Conservation (phyloP, 2,888 invertebrate species). For the Brachyopa scutellaris region DNA sequence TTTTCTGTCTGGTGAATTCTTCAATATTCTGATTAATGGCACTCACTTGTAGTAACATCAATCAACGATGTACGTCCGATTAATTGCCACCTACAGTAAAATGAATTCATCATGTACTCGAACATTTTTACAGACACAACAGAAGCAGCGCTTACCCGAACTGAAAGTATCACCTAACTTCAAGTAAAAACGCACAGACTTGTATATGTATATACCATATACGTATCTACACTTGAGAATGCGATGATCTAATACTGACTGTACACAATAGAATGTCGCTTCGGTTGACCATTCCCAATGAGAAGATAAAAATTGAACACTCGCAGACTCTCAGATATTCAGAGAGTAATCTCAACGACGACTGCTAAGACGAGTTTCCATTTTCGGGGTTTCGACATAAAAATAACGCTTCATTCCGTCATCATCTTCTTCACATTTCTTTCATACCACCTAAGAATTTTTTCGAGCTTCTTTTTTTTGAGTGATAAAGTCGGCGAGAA, state of each 20-base stretch:
- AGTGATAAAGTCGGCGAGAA: constrained; percentile 8
- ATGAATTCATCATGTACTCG: constrained; percentile 15
- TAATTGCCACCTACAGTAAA: constrained; percentile 22
- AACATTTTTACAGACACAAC: constrained; percentile 8
- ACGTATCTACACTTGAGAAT: constrained; percentile 6
- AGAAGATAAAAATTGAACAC: constrained; percentile 51
- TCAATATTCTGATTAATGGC: too few species aligned
- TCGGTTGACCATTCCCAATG: constrained; percentile 16
- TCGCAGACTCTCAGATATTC: constrained; percentile 38
- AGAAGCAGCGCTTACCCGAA: too few species aligned
- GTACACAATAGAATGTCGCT: constrained; percentile 23
- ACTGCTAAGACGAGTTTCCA: constrained; percentile 57
- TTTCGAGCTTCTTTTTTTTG: too few species aligned
- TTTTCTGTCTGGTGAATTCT: too few species aligned
- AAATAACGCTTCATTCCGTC: constrained; percentile 26
- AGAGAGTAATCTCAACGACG: constrained; percentile 60
- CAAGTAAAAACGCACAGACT: too few species aligned
- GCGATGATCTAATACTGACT: constrained; percentile 63
- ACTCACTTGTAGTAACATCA: neutral
- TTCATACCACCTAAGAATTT: constrained; percentile 9
- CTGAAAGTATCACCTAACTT: constrained; percentile 12
- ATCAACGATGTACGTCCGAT: constrained; percentile 11
- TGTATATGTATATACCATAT: too few species aligned
- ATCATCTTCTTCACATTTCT: constrained; percentile 9
- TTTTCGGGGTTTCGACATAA: constrained; percentile 27